A percentile compares a stretch with the other conserved stretches of the same genome.
Evolutionary conservation across 2,888 invertebrate genomes (phyloP).

Genomic region (Euzophera pinguis): DNA sequence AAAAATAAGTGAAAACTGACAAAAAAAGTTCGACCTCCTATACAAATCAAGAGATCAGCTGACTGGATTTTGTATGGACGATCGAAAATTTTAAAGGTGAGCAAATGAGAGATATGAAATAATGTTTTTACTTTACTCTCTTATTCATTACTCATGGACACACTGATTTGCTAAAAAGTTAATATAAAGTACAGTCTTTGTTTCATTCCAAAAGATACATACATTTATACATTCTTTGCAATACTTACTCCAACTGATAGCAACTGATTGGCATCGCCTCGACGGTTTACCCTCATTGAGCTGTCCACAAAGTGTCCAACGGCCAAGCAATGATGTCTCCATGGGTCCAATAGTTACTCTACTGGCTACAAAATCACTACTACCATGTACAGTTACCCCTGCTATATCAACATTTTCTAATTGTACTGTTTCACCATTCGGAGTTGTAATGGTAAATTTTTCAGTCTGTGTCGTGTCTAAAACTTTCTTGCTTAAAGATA

Average conservation of each 20-base stretch:
- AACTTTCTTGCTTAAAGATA: slow-evolving; percentile 26
- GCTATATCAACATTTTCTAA: slow-evolving; percentile 7
- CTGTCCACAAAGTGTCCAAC: slow-evolving; percentile 31
- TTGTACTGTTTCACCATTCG: background rate
- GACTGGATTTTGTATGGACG: too few relatives aligned
- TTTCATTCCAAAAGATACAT: too few relatives aligned
- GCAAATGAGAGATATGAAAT: too few relatives aligned
- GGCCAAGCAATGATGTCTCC: slow-evolving; percentile 26
- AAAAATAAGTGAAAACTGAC: too few relatives aligned
- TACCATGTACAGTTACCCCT: slow-evolving; percentile 24
- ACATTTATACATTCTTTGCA: background rate
- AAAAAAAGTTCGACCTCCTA: too few relatives aligned
- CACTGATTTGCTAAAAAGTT: too few relatives aligned
- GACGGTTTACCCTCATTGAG: slow-evolving; percentile 19
- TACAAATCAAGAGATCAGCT: too few relatives aligned
- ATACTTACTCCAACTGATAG: slow-evolving; percentile 34
- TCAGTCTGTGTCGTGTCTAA: slow-evolving; percentile 18
- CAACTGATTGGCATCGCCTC: slow-evolving; percentile 31
- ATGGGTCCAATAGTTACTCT: slow-evolving; percentile 35
- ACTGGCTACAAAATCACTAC: slow-evolving; percentile 32
- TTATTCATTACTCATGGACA: too few relatives aligned
- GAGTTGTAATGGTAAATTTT: slow-evolving; percentile 25
- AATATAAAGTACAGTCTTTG: too few relatives aligned
- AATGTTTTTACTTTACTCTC: too few relatives aligned
- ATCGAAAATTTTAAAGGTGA: too few relatives aligned